A percentile compares a stretch with the other conserved stretches of the same genome.
phyloP scores from a whole-genome alignment of 2,113 vertebrate genomes.

The Ictalurus furcatus region DNA sequence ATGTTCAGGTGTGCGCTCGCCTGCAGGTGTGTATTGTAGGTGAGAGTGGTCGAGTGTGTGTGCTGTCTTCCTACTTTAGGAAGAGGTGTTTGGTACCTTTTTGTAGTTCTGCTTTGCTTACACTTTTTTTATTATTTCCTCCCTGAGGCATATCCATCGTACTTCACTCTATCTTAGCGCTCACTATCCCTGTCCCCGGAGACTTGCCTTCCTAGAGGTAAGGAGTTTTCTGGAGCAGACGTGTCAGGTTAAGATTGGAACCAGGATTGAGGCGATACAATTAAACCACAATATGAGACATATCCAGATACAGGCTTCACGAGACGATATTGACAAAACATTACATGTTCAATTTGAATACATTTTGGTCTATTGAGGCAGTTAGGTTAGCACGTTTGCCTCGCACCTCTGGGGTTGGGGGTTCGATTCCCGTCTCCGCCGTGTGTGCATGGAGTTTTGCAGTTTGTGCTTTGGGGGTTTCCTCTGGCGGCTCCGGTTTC shows the following conservation, averaged over 20 bases:
- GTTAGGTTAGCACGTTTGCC: neutral
- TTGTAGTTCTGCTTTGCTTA: conserved; percentile 9
- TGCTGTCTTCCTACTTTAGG: neutral
- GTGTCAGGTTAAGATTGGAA: neutral
- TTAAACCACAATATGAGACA: neutral
- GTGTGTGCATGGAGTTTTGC: too few relatives aligned
- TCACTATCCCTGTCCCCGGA: neutral
- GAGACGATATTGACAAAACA: neutral
- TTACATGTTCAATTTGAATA: neutral
- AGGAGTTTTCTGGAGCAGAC: neutral
- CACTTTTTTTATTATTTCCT: neutral
- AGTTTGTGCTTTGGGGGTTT: too few relatives aligned
- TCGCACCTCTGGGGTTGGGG: too few relatives aligned
- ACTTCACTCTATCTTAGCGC: conserved; percentile 10
- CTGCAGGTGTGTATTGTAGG: neutral
- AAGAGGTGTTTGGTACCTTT: neutral
- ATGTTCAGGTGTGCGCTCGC: neutral
- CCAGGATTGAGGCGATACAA: neutral
- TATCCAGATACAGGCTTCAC: neutral
- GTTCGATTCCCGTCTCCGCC: too few relatives aligned
- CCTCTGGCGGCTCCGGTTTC: too few relatives aligned
- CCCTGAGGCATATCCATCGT: neutral
- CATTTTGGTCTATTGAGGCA: neutral
- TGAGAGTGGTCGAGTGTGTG: neutral
- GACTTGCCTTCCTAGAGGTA: neutral